Evolutionary conservation across 1,140 invertebrate species (phyloP), one percentile per base, ranked within the genome.

Genomic region (Pseudachorutes palmiensis): DNA sequence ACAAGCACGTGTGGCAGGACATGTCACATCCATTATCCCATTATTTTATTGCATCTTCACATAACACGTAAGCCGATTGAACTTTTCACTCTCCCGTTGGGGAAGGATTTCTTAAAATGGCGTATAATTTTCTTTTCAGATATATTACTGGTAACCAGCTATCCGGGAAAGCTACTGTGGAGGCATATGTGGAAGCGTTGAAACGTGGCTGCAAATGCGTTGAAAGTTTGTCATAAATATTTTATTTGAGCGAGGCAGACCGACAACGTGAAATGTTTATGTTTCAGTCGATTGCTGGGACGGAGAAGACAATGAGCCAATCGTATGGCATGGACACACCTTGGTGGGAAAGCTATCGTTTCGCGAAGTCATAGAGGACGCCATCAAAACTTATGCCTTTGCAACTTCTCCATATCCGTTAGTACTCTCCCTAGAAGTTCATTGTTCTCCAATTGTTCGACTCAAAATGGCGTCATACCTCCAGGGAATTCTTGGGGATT

Each of bases 241-340:
- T 45, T 45, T 45, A 12, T 19, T 45, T 63, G 24, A 63, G 36
- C 45, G 14, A 12, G 12, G 24, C 31, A 58, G 22, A 33, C 49
- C 19, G 9, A 9, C 19, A 45, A 45, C 19, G 33, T 62, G 49
- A 51, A 65, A 72, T 71, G 66, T 73, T 69, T 68, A 75, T 79
- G 58, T 74, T n/a, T n/a, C n/a, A 84, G 83, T 84, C 75, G 83
- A 84, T 74, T 79, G 80, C 63, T 84, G 83, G 83, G 82, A 85
- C 74, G 83, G 83, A 2, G 79, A 82, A 24, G 79, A 83, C 67
- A 79, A 78, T 62, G 80, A 83, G 62, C 83, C 83, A 22, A 78
- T 82, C 62, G 81, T 85, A 51, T 83, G 81, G 71, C 83, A 84
- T 68, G 83, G 83, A 28, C 80, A 82, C 74, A 84, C 83, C 5